Evolutionary conservation across 2,888 invertebrate genomes (phyloP), one percentile per base, ranked within the genome.

Genomic region (Didymodactylos carnosus): DNA sequence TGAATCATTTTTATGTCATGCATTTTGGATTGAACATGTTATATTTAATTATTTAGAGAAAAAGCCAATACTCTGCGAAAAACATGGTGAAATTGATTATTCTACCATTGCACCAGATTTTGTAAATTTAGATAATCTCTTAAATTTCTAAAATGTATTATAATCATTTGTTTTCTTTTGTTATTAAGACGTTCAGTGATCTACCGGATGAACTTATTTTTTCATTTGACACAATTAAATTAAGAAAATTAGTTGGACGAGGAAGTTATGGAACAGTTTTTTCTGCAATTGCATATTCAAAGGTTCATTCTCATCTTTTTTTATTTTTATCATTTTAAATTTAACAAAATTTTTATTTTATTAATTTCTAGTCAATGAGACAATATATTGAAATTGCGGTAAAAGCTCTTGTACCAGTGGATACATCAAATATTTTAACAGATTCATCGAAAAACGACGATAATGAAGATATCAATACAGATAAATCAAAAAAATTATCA

Each of bases 211-310:
- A 69, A 39, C 49, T 74, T 70, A 16, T 71, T 39, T 62, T 72
- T 13, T 41, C 72, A 77, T 88, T 90, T 76, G 91, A 91, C 76
- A 88, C 89, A 78, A 88, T 98, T 6, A 87, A 88, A 69, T 87
- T 90, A 75, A 86, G 85, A 4, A 82, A 84, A 77, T 82, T 86
- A 78, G 86, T 93, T 43, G 97, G 97, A 0, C 88, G 94, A n/a
- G 98, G 98, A 3, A 94, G 95, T 0, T 98, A 97, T 85, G 97
- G 97, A 4, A 94, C 95, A 79, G 98, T 98, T 13, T 92, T 93
- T 75, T 78, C 79, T 23, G 82, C 82, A 27, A 78, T 75, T 43
- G 78, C 62, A 14, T 62, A 35, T n/a, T n/a, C n/a, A n/a, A n/a
- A n/a, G n/a, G n/a, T n/a, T n/a, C n/a, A n/a, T 3, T 43, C n/a